These are phyloP conservation scores for Zelostemma sp. DNA, from an alignment of 1,140 invertebrate species.

Conservation along the genomic window DNA sequence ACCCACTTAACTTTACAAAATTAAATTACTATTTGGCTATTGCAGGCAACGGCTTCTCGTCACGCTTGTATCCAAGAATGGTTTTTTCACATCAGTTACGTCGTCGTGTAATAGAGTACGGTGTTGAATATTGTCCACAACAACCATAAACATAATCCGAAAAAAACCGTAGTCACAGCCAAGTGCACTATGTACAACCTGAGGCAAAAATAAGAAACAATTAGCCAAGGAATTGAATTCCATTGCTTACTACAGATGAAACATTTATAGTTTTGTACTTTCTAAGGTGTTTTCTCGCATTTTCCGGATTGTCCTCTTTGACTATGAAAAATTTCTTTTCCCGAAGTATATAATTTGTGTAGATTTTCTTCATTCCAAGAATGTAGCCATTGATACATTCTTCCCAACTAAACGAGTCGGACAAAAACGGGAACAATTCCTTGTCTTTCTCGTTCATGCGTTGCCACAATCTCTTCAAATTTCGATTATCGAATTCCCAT, in stretches of 20 bases:
- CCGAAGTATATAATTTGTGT: conserved; percentile 2
- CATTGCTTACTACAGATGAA: too few species aligned
- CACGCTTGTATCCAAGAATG: too few species aligned
- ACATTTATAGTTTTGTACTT: conserved; percentile 12
- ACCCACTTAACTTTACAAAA: background rate
- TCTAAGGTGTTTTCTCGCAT: conserved; percentile 4
- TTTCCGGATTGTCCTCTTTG: conserved; percentile 1
- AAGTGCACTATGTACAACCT: conserved; percentile 18
- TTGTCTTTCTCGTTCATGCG: conserved; percentile 25
- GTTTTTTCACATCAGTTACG: background rate
- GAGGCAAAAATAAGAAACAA: conserved; percentile 3
- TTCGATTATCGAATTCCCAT: conserved; percentile 27
- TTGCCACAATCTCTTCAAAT: conserved; percentile 6
- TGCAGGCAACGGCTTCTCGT: background rate
- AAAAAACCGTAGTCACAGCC: background rate
- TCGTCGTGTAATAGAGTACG: background rate
- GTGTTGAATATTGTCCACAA: conserved; percentile 8
- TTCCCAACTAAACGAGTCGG: conserved; percentile 17
- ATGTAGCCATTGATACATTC: conserved; percentile 1
- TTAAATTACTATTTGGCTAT: background rate
- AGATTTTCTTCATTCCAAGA: conserved; percentile 5
- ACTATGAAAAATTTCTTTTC: background rate
- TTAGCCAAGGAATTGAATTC: background rate
- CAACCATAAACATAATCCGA: background rate
- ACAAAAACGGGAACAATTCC: conserved; percentile 27